Conservation (phyloP, 2,113 vertebrate species). For the Zapornia atra region DNA sequence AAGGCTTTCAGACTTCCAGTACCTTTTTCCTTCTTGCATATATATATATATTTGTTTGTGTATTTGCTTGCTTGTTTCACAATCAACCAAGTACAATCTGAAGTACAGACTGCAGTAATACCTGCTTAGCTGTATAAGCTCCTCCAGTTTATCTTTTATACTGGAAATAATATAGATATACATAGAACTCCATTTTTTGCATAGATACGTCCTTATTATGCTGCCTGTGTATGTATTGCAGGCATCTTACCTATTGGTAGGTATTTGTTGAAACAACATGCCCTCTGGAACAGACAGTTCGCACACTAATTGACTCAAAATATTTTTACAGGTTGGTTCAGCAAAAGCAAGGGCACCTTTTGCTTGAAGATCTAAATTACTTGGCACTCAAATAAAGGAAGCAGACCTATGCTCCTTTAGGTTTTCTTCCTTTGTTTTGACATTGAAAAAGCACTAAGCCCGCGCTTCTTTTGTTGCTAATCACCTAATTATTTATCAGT, state of each 20-base stretch:
- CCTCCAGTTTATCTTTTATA: neutral
- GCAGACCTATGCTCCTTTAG: neutral
- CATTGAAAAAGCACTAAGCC: conserved; percentile 36
- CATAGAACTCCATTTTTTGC: neutral
- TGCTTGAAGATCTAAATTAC: neutral
- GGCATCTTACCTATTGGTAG: neutral
- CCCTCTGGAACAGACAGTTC: neutral
- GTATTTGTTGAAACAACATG: neutral
- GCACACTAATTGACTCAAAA: neutral
- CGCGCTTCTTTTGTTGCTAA: conserved; percentile 29
- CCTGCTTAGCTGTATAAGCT: neutral
- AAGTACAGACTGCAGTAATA: neutral
- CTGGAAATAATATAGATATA: neutral
- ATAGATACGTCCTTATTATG: neutral
- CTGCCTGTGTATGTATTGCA: neutral
- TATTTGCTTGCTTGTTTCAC: neutral
- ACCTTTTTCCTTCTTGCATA: neutral
- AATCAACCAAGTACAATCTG: neutral
- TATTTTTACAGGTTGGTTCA: conserved; percentile 26
- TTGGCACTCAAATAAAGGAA: neutral
- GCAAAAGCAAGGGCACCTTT: neutral
- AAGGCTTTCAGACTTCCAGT: neutral
- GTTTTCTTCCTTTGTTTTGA: conserved; percentile 43
- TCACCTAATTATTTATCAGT: conserved; percentile 59
- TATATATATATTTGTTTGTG: too few species aligned